Evolutionary conservation across 2,797 vertebrate genomes (phyloP), one percentile per base, ranked within the genome.

Genomic region (Trichosurus vulpecula): DNA sequence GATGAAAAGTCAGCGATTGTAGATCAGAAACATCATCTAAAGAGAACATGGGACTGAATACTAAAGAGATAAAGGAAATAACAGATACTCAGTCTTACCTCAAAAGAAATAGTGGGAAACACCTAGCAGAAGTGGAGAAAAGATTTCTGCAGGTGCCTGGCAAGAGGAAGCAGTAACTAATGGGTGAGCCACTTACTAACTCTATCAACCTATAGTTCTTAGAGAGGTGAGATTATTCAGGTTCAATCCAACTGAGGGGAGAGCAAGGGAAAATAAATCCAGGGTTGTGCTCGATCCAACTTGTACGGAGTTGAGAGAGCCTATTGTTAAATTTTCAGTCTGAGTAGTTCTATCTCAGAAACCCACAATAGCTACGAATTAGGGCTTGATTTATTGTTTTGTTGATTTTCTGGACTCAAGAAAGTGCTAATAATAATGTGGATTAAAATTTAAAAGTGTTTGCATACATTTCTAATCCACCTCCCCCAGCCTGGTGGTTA

Each of bases 91-190:
- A 92, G 57, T 94, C 90, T 90, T 51, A 74, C 6, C 95, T 95
- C 93, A 81, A 94, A 94, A 95, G 87, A 94, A 97, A 97, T 56
- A 95, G n/a, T 92, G 93, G 14, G 87, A 96, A 96, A 94, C 81
- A 94, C 16, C 25, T 90, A 58, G n/a, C 91, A 95, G 93, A 94
- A 47, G 8, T 6, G 10, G 6, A 41, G 12, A 47, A 81, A 81
- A 81, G 19, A 81, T 81, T 81, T 81, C n/a, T 81, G 8, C 74
- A 81, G 6, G 74, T 47, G 8, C 19, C 6, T 93, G 53, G 54
- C 93, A 95, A 90, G 93, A 91, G 66, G 66, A 19, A 93, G 58
- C 87, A 92, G 31, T 54, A 10, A 74, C 92, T 95, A 90, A 94
- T 27, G 22, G 35, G 56, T n/a, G 94, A 91, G 10, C 0, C 54